Evolutionary conservation across 2,888 invertebrate genomes (phyloP).

Genomic region (Neelides folsomi): DNA sequence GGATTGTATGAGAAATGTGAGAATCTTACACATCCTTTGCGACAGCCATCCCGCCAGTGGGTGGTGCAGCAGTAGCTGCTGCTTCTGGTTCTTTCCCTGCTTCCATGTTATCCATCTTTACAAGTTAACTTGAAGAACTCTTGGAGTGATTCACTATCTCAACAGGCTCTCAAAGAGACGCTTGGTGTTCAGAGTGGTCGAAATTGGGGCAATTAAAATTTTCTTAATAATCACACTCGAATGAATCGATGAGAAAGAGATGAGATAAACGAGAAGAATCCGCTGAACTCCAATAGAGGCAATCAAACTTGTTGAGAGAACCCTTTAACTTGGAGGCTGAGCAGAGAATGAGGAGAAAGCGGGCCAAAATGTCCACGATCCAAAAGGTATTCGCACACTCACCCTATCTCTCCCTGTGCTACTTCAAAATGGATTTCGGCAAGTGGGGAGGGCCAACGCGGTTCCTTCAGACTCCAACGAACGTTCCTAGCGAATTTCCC

Average conservation of each 20-base stretch:
- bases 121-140: no score
- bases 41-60: slow-evolving; percentile 26
- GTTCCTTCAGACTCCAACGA: background rate
- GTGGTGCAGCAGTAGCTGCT: background rate
- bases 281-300: no score
- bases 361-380: background rate
- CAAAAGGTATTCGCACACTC: no score
- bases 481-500: background rate
- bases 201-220: no score
- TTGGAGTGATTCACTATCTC: no score
- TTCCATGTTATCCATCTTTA: no score
- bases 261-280: no score
- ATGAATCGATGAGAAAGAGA: no score
- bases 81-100: no score
- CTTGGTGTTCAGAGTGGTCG: no score
- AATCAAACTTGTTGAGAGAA: slow-evolving; percentile 5
- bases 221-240: no score
- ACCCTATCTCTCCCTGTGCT: background rate
- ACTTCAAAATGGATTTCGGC: slow-evolving; percentile 6
- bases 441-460: slow-evolving; percentile 5
- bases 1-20: background rate
- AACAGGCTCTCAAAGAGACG: no score
- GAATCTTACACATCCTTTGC: slow-evolving; percentile 32
- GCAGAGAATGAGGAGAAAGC: background rate
- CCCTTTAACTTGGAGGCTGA: slow-evolving; percentile 1